A percentile compares a stretch with the other conserved stretches of the same genome.
Evolutionary conservation across 1,140 invertebrate genomes (phyloP).

Genomic region (Drosophila prosaltans): DNA sequence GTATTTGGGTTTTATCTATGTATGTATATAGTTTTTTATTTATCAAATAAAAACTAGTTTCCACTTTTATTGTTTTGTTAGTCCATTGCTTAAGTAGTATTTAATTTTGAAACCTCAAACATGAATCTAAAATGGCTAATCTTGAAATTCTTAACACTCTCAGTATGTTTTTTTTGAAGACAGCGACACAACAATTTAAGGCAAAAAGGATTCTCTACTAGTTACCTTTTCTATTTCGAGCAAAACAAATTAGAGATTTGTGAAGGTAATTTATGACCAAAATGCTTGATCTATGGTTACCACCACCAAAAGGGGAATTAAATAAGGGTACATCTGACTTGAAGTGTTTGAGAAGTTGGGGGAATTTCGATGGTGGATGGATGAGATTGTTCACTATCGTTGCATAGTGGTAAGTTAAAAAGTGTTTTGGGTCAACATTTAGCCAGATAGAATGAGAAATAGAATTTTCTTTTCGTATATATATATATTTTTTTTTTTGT

Average conservation of each 20-base stretch:
- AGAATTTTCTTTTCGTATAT: constrained; percentile 7
- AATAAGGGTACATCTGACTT: constrained; percentile 58
- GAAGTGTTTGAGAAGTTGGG: constrained; percentile 27
- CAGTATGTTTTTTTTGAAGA: constrained; percentile 2
- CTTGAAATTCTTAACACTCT: constrained; percentile 12
- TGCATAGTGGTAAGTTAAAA: not conserved
- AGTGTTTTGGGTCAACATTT: not conserved
- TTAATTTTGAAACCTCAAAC: not conserved
- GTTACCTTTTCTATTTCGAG: constrained; percentile 69
- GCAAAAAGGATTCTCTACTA: constrained; percentile 47
- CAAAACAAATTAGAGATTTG: constrained; percentile 81
- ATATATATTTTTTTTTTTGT: constrained; percentile 2
- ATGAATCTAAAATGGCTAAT: constrained; percentile 6
- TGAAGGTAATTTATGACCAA: constrained; percentile 73
- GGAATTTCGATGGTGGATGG: constrained; percentile 10
- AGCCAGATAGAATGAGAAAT: not conserved
- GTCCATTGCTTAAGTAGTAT: not conserved
- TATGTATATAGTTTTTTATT: too few species aligned
- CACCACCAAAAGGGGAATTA: constrained; percentile 40
- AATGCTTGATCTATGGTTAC: constrained; percentile 73
- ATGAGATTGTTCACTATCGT: not conserved
- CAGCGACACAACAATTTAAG: constrained; percentile 38
- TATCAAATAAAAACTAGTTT: too few species aligned
- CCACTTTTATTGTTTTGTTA: not conserved
- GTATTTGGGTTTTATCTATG: too few species aligned